phyloP scores from a whole-genome alignment of 2,113 vertebrate genomes.

The Hassar affinis region DNA sequence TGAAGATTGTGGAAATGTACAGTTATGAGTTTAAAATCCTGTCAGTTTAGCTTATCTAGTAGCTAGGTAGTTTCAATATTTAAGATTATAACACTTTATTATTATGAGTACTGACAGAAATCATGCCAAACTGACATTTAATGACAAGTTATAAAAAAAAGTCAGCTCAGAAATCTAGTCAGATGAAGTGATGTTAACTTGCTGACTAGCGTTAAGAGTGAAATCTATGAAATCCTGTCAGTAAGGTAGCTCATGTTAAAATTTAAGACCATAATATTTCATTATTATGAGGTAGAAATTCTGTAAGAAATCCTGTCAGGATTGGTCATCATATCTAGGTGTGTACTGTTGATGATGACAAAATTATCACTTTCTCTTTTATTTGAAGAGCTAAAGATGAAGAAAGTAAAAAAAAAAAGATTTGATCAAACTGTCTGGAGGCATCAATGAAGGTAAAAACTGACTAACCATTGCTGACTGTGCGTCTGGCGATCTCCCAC shows the following conservation, averaged over 20 bases:
- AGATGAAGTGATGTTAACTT: background rate
- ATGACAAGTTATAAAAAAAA: too few relatives aligned
- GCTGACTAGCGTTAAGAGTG: background rate
- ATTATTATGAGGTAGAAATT: background rate
- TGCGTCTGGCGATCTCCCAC: slow-evolving; percentile 94
- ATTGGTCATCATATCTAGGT: too few relatives aligned
- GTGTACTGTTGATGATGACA: background rate
- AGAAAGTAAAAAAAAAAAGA: background rate
- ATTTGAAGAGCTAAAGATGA: background rate
- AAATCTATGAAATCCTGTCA: background rate
- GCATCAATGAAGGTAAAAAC: background rate
- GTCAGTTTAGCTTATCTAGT: background rate
- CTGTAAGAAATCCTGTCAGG: too few relatives aligned
- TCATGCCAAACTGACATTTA: too few relatives aligned
- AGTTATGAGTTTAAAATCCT: too few relatives aligned
- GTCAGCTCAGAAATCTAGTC: too few relatives aligned
- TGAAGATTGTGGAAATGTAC: too few relatives aligned
- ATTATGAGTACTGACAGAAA: background rate
- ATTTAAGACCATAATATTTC: background rate
- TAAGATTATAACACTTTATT: too few relatives aligned
- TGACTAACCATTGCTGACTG: slow-evolving; percentile 88
- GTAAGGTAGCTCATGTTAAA: too few relatives aligned
- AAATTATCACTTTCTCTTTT: background rate
- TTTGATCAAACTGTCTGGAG: too few relatives aligned
- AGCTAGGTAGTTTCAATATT: background rate